phyloP scores from a whole-genome alignment of 2,888 invertebrate genomes.

The Bellardia bayeri region DNA sequence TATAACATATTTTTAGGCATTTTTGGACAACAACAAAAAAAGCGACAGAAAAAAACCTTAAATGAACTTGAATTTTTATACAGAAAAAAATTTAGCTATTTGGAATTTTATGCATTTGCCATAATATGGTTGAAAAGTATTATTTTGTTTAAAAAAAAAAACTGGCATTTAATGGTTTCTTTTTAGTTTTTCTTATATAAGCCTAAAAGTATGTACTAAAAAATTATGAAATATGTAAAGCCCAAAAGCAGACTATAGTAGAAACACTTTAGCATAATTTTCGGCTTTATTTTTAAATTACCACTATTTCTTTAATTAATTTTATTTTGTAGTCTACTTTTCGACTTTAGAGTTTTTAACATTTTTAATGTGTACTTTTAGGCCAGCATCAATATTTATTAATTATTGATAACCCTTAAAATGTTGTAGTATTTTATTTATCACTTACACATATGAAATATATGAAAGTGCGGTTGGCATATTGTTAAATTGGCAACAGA shows the following conservation, averaged over 20 bases:
- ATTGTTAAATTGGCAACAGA: conserved; percentile 61
- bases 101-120: not conserved
- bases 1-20: conserved; percentile 35
- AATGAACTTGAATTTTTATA: conserved; percentile 55
- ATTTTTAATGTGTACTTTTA: conserved; percentile 21
- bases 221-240: too few species aligned
- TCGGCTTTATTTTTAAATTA: not conserved
- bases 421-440: conserved; percentile 18
- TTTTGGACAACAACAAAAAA: conserved; percentile 9
- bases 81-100: not conserved
- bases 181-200: too few species aligned
- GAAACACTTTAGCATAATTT: not conserved
- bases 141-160: not conserved
- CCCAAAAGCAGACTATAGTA: too few species aligned
- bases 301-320: not conserved
- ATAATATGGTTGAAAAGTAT: not conserved
- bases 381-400: conserved; percentile 12
- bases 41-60: not conserved
- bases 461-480: conserved; percentile 62
- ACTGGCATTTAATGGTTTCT: not conserved
- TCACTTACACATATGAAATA: conserved; percentile 28
- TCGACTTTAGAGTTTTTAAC: not conserved
- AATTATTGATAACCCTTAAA: conserved; percentile 26
- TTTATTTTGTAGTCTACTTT: conserved; percentile 10
- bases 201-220: too few species aligned